Base-by-base conservation (phyloP, 2,797 vertebrate genomes). In the Coregonus sp. region DNA sequence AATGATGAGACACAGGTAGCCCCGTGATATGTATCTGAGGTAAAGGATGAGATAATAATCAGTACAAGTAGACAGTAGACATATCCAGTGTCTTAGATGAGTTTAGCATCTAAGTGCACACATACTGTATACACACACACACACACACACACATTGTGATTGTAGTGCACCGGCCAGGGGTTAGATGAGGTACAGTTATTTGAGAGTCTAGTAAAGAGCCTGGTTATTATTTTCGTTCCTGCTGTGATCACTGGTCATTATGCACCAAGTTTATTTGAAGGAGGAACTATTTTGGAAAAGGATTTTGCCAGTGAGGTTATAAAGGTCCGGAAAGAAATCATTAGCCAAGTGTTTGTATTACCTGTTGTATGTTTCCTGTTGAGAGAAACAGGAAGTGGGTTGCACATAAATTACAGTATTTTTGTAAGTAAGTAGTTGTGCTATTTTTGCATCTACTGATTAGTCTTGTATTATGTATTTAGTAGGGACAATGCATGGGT, bases 191-290 rank as follows among this genome's bases (percentile, higher is more conserved):
- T 80, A 15, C 65, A 66, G 65, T 14, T 33, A 16, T 66, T 66
- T 66, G 65, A 16, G 61, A 75, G 72, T 75, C 82, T 82, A 77
- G 51, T 84, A 83, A 84, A 84, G 63, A 78, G 71, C 82, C 20
- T 5, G 77, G 72, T 12, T 15, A 85, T 86, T 89, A 86, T 90
- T 86, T 47, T 7, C 11, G 11, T 47, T 89, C 85, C 85, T 82
- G 86, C 90, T 90, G 86, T 83, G 85, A 51, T 81, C 78, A 59
- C 75, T 82, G 80, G 84, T 90, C 80, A 81, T 90, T 88, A 89
- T 70, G 78, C 80, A 80, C 31, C 37, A 54, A 20, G 82, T 92
- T 90, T 87, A 74, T 31, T 74, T 65, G 5, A 50, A 25, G 25
- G 11, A 15, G 40, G 35, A 65, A 61, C 5, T 61, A 20, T 66